These are phyloP conservation scores for Papilio demoleus DNA, from an alignment of 2,888 invertebrate genomes.

Conservation along the genomic window DNA sequence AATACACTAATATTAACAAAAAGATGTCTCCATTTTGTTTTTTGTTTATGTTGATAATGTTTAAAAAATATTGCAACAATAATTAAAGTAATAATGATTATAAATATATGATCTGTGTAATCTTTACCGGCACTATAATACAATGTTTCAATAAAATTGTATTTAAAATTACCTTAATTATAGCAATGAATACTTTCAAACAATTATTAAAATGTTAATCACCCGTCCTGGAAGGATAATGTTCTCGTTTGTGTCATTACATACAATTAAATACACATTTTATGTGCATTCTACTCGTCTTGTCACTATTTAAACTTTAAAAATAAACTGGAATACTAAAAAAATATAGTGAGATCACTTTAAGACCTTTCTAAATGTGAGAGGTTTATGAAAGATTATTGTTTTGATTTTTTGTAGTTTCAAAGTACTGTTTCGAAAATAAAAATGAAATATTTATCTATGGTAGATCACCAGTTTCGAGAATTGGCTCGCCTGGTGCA, in stretches of 20 bases:
- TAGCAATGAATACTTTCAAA: not conserved
- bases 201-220: conserved; percentile 14
- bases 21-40: not conserved
- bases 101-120: not conserved
- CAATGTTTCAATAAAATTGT: not conserved
- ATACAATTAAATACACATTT: not conserved
- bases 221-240: conserved; percentile 2
- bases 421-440: no score
- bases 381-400: no score
- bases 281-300: conserved; percentile 4
- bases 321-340: no score
- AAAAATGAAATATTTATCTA: no score
- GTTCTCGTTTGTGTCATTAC: not conserved
- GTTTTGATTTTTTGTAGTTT: no score
- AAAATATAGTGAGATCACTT: no score
- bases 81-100: not conserved
- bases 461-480: no score
- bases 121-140: not conserved
- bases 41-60: no score
- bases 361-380: no score
- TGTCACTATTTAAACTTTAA: not conserved
- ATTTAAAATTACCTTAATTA: conserved; percentile 12
- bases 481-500: no score
- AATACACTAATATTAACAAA: not conserved
- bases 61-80: not conserved